Conservation (phyloP, 64 coral and sea anemone species). For the Pocillopora damicornis region DNA sequence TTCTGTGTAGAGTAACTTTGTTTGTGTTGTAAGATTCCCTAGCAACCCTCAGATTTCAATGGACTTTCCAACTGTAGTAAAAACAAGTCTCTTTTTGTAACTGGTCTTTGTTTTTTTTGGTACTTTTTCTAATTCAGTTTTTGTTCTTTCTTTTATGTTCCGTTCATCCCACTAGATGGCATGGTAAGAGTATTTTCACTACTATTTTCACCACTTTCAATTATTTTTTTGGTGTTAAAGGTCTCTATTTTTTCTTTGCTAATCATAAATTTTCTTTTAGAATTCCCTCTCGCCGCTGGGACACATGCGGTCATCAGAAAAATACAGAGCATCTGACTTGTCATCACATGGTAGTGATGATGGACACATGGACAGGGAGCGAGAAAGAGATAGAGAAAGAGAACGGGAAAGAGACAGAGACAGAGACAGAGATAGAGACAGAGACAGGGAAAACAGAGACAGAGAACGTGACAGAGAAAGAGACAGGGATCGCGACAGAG, state of each 20-base stretch:
- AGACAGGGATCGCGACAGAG: slow-evolving; percentile 67
- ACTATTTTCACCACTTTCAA: no score
- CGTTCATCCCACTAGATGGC: not conserved
- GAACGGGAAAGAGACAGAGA: slow-evolving; percentile 54
- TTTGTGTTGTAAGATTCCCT: no score
- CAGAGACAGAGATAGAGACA: slow-evolving; percentile 38
- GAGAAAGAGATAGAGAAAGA: slow-evolving; percentile 16
- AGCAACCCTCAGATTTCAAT: no score
- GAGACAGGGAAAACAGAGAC: slow-evolving; percentile 49
- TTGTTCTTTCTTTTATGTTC: slow-evolving; percentile 20
- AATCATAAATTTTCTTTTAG: slow-evolving; percentile 29
- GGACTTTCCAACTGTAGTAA: no score
- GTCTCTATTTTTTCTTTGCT: not conserved
- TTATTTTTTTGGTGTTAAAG: not conserved
- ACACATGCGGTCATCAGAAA: slow-evolving; percentile 68
- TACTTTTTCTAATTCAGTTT: not conserved
- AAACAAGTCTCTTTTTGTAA: no score
- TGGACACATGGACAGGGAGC: slow-evolving; percentile 51
- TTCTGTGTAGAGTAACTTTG: no score
- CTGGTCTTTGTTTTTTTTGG: no score
- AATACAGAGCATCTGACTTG: slow-evolving; percentile 64
- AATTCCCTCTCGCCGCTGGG: slow-evolving; percentile 90
- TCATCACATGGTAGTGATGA: slow-evolving; percentile 79
- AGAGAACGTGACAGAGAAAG: slow-evolving; percentile 75
- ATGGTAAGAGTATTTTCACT: slow-evolving; percentile 10